Conservation (phyloP, 2,113 vertebrate species). For the Lepidothrix coronata region DNA sequence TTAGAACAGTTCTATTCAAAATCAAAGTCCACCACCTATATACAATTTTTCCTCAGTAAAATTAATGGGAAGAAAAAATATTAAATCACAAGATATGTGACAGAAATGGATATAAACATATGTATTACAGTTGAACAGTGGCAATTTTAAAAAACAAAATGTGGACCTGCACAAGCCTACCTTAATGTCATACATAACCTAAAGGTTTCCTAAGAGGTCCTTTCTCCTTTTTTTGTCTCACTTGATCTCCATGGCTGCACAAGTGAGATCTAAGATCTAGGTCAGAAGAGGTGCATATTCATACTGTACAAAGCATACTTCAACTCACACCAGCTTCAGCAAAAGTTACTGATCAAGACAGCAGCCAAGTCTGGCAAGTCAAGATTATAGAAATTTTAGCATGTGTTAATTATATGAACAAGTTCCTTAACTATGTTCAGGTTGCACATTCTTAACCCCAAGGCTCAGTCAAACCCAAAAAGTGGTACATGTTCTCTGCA, state of each 20-base stretch:
- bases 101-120: background rate
- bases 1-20: constrained; percentile 56
- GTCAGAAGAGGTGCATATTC: background rate
- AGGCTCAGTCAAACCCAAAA: background rate
- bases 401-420: accelerated
- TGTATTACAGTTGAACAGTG: background rate
- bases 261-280: background rate
- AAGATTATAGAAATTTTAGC: background rate
- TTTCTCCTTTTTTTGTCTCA: background rate
- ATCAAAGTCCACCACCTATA: background rate
- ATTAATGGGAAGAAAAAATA: background rate
- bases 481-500: background rate
- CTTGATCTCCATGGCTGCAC: background rate
- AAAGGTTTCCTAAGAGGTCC: background rate
- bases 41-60: background rate
- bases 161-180: background rate
- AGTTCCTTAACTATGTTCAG: background rate
- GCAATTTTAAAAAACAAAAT: background rate
- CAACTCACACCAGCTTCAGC: background rate
- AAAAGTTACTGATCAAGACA: background rate
- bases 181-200: background rate
- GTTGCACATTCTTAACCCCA: background rate
- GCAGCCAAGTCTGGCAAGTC: background rate
- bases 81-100: background rate
- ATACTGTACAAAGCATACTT: background rate